A percentile compares a stretch with the other conserved stretches of the same genome.
Conservation (phyloP, 2,888 invertebrate species). For the Cerastoderma edule region DNA sequence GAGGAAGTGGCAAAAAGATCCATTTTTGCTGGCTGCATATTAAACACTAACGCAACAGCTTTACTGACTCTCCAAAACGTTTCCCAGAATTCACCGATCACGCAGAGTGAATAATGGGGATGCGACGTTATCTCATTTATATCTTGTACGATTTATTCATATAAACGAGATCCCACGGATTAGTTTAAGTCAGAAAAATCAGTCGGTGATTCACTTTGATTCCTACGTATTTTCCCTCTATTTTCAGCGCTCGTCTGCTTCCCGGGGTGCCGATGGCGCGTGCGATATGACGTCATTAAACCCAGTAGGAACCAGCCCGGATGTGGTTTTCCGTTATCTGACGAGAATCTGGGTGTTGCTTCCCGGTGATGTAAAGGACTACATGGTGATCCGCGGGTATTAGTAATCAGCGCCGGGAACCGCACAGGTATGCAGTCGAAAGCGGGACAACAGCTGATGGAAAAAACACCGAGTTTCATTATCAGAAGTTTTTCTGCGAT, state of each 20-base stretch:
- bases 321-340: conserved; percentile 37
- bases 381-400: conserved; percentile 14
- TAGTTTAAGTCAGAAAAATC: conserved; percentile 21
- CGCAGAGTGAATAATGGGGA: conserved; percentile 19
- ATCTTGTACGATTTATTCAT: conserved; percentile 41
- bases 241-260: conserved; percentile 52
- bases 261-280: conserved; percentile 31
- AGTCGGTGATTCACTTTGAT: conserved; percentile 32
- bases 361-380: conserved; percentile 42
- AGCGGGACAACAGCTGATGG: conserved; percentile 13
- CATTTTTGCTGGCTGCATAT: too few relatives aligned
- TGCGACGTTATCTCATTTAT: conserved; percentile 37
- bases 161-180: conserved; percentile 36
- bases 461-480: conserved; percentile 10
- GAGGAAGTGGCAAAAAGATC: too few relatives aligned
- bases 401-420: conserved; percentile 14
- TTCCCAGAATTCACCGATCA: too few relatives aligned
- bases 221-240: conserved; percentile 29
- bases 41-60: too few relatives aligned
- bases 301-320: conserved; percentile 41
- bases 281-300: conserved; percentile 53
- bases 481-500: background rate
- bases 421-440: background rate
- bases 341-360: conserved; percentile 60
- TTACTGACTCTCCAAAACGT: too few relatives aligned